Evolutionary conservation across 2,888 invertebrate genomes (phyloP).

Genomic region (Hymenopus coronatus): DNA sequence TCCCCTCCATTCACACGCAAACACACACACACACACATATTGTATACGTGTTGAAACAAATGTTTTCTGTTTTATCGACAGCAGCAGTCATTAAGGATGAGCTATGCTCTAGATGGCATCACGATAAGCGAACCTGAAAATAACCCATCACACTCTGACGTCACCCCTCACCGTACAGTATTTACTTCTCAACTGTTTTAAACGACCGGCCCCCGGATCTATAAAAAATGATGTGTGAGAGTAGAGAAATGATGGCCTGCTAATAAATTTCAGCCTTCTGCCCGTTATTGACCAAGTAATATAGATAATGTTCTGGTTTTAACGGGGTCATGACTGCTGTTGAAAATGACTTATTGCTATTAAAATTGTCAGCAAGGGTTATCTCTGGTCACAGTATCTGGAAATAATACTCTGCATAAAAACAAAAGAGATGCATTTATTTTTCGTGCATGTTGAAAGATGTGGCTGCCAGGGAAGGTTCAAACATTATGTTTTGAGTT

Average conservation of each 20-base stretch:
- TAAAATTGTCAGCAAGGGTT: neutral
- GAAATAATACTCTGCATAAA: neutral
- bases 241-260: neutral
- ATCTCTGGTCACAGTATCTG: neutral
- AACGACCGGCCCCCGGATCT: neutral
- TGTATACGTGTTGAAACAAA: neutral
- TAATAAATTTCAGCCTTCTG: neutral
- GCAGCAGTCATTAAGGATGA: neutral
- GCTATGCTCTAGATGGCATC: neutral
- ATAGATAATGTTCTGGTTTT: neutral
- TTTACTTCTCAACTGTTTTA: neutral
- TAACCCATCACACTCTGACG: neutral
- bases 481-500: too few relatives aligned
- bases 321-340: neutral
- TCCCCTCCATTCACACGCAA: neutral
- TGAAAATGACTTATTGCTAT: constrained; percentile 3
- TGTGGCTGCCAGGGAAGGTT: neutral
- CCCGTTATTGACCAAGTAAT: neutral
- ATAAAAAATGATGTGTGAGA: constrained; percentile 13
- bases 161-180: neutral
- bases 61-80: neutral
- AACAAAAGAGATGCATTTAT: neutral
- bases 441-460: neutral
- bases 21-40: neutral
- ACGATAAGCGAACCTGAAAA: neutral